Percentiles rank a stretch among this genome's conserved stretches.
These are phyloP conservation scores for Myotis vivesi DNA, from an alignment of 2,797 vertebrate genomes.

Conservation along the genomic window DNA sequence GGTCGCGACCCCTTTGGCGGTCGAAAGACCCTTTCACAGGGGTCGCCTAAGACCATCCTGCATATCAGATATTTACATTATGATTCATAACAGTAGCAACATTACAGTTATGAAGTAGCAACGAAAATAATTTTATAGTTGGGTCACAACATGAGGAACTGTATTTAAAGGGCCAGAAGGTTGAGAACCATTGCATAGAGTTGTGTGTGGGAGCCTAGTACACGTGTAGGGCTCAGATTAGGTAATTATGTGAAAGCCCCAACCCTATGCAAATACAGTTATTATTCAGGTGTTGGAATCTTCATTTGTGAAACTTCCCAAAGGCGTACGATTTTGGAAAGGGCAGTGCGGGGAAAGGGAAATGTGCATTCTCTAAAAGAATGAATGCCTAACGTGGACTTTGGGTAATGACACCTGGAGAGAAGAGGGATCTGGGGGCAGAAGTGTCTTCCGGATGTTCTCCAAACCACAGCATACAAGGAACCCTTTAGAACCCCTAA, in stretches of 20 bases:
- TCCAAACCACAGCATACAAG: neutral
- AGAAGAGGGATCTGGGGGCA: neutral
- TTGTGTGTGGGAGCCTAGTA: neutral
- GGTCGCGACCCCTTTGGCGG: no score
- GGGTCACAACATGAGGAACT: no score
- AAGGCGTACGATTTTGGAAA: neutral
- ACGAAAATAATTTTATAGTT: no score
- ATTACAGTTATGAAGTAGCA: no score
- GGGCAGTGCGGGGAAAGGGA: neutral
- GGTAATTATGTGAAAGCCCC: neutral
- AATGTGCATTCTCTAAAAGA: neutral
- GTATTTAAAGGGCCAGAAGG: no score
- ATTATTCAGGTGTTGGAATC: neutral
- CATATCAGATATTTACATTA: no score
- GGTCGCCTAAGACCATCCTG: no score
- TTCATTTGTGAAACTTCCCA: neutral
- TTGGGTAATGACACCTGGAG: neutral
- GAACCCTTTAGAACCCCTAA: neutral
- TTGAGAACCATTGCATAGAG: neutral
- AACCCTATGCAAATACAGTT: neutral
- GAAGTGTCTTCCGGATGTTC: neutral
- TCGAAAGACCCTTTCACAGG: no score
- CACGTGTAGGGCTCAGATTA: neutral
- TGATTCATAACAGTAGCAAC: no score
- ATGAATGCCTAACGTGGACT: neutral